These are phyloP conservation scores for Sphecodes monilicornis DNA, from an alignment of 2,888 invertebrate genomes.

Conservation along the genomic window DNA sequence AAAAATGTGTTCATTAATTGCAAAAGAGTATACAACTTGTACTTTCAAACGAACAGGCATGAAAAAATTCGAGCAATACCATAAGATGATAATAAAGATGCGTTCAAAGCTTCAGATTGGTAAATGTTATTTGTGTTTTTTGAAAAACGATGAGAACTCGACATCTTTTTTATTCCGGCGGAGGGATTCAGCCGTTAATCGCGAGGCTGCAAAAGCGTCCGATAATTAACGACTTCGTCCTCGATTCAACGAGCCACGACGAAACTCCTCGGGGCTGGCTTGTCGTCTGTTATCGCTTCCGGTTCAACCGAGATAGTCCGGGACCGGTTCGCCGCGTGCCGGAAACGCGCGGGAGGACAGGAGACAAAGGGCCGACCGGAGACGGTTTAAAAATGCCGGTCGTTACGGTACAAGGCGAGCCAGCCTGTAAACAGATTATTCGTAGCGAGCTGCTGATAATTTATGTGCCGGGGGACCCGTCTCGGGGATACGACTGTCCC, in stretches of 20 bases:
- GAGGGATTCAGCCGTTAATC: not conserved
- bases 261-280: slow-evolving; percentile 11
- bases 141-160: not conserved
- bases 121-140: too few species aligned
- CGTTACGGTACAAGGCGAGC: slow-evolving; percentile 53
- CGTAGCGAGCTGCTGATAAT: slow-evolving; percentile 57
- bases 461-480: slow-evolving; percentile 46
- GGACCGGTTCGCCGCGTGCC: not conserved
- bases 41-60: too few species aligned
- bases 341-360: slow-evolving; percentile 37
- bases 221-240: slow-evolving; percentile 27
- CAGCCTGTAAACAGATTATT: slow-evolving; percentile 65
- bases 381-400: slow-evolving; percentile 65
- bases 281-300: slow-evolving; percentile 32
- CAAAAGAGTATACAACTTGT: too few species aligned
- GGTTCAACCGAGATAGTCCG: slow-evolving; percentile 23
- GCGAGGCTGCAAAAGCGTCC: not conserved
- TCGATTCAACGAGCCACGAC: not conserved
- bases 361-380: slow-evolving; percentile 52
- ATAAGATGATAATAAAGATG: too few species aligned
- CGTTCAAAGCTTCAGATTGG: too few species aligned
- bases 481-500: slow-evolving; percentile 15
- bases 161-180: not conserved
- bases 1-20: too few species aligned
- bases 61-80: too few species aligned